Evolutionary conservation across 1,140 invertebrate species (phyloP).

Genomic region (Pinna nobilis): DNA sequence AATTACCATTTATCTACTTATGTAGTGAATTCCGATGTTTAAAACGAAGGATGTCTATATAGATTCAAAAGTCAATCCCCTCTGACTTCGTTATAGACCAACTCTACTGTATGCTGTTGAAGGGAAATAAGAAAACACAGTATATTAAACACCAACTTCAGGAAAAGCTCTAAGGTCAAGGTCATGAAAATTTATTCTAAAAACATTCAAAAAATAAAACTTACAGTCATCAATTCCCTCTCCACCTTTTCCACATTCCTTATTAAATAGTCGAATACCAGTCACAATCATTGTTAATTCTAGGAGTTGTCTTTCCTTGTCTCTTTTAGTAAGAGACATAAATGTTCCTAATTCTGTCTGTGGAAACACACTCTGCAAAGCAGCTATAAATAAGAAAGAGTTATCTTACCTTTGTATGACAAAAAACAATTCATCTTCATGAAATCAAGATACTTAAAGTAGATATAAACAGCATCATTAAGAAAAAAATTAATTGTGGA

Average conservation of each 20-base stretch:
- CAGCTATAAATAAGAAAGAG: slow-evolving; percentile 70
- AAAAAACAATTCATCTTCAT: not conserved
- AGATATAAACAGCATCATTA: too few species aligned
- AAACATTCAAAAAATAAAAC: slow-evolving; percentile 30
- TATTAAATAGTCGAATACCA: slow-evolving; percentile 75
- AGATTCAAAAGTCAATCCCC: too few species aligned
- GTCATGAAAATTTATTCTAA: not conserved
- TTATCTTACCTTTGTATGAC: not conserved
- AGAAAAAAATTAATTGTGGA: too few species aligned
- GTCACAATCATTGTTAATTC: slow-evolving; percentile 75
- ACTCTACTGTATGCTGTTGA: too few species aligned
- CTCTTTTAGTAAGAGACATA: slow-evolving; percentile 76
- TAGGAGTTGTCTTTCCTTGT: slow-evolving; percentile 74
- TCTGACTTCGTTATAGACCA: too few species aligned
- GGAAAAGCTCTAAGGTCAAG: not conserved
- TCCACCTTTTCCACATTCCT: slow-evolving; percentile 75
- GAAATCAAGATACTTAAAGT: not conserved
- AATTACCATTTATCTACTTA: too few species aligned
- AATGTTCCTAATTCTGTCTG: slow-evolving; percentile 82
- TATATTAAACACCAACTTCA: not conserved
- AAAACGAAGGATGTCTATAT: too few species aligned
- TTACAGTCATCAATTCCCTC: slow-evolving; percentile 76
- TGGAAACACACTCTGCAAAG: slow-evolving; percentile 84
- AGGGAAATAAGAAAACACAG: too few species aligned
- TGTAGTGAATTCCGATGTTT: too few species aligned